Evolutionary conservation across 2,797 vertebrate species (phyloP).

Genomic region (Danionella dracula): DNA sequence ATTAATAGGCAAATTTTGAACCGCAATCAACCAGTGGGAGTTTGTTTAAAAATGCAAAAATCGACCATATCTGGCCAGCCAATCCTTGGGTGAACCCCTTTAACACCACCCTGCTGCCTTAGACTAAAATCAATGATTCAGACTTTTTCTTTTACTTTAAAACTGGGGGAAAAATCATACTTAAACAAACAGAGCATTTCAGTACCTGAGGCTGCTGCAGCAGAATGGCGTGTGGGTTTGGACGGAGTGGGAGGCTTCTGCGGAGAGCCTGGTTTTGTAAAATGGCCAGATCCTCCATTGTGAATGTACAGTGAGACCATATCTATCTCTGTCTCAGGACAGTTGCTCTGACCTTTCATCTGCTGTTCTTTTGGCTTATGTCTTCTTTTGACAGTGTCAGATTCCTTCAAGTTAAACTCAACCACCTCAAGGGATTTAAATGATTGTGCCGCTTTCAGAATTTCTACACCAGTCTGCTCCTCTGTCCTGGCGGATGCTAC

Average conservation of each 20-base stretch:
- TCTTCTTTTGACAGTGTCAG: slow-evolving; percentile 90
- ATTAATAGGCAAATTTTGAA: too few relatives aligned
- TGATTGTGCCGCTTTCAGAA: slow-evolving; percentile 20
- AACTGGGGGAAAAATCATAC: too few relatives aligned
- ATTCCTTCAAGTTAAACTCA: slow-evolving; percentile 91
- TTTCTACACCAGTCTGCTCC: neutral
- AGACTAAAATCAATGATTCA: too few relatives aligned
- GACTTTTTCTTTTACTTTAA: too few relatives aligned
- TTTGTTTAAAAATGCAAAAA: too few relatives aligned
- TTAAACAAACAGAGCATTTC: neutral
- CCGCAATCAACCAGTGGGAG: too few relatives aligned
- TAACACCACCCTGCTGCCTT: too few relatives aligned
- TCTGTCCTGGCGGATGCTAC: slow-evolving; percentile 48
- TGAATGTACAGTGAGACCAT: slow-evolving; percentile 17
- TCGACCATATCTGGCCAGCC: too few relatives aligned
- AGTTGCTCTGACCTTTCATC: slow-evolving; percentile 55
- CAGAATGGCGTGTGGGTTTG: slow-evolving; percentile 31
- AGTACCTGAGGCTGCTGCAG: slow-evolving; percentile 27
- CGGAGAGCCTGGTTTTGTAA: slow-evolving; percentile 22
- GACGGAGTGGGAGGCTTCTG: slow-evolving; percentile 36
- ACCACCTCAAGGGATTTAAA: slow-evolving; percentile 51
- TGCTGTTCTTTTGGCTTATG: slow-evolving; percentile 79
- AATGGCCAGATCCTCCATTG: slow-evolving; percentile 17
- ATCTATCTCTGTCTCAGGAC: neutral
- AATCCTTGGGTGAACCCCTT: too few relatives aligned